Evolutionary conservation across 2,797 vertebrate genomes (phyloP), one percentile per base, ranked within the genome.

Genomic region (Gouania willdenowi): DNA sequence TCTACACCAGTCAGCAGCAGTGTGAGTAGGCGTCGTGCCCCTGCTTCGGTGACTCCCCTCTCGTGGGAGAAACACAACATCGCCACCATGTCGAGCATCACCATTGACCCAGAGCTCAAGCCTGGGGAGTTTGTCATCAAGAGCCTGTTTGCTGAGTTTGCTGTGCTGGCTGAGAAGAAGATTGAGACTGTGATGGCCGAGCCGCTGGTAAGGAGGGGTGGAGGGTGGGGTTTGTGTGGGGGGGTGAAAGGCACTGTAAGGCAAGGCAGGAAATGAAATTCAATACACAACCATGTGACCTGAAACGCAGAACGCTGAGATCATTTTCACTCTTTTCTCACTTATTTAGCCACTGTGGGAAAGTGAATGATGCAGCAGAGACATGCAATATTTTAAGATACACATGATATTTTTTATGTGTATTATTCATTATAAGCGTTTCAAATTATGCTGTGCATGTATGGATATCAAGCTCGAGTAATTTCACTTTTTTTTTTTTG

Each of bases 101-200:
- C 93, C 54, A 92, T 99, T 75, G 96, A 99, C 91, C 96, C 97
- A 52, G 97, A 99, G 88, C 92, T 96, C 76, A 98, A 98, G 82
- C 97, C 97, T 24, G 97, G 97, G 64, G 97, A 99, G 87, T 99
- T 95, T 75, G 97, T 99, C 92, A 98, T 99, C 91, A 98, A 98
- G 86, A 98, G 94, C 79, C 91, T 99, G 44, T 98, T 99, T 17
- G 94, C 97, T n/a, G 97, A 99, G 83, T 99, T 99, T 66, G 94
- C 97, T 66, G 88, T 98, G 83, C 94, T 98, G 71, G 95, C 96
- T 35, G 97, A 99, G 91, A 98, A 98, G 90, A 99, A 99, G 92
- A 98, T 99, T 47, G 95, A 99, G 85, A 92, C 97, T 89, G 97
- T 99, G 84, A 98, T 98, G 95, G 96, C 95, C 35, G 96, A 99